Conservation (phyloP, 2,113 vertebrate genomes). For the Felis catus region DNA sequence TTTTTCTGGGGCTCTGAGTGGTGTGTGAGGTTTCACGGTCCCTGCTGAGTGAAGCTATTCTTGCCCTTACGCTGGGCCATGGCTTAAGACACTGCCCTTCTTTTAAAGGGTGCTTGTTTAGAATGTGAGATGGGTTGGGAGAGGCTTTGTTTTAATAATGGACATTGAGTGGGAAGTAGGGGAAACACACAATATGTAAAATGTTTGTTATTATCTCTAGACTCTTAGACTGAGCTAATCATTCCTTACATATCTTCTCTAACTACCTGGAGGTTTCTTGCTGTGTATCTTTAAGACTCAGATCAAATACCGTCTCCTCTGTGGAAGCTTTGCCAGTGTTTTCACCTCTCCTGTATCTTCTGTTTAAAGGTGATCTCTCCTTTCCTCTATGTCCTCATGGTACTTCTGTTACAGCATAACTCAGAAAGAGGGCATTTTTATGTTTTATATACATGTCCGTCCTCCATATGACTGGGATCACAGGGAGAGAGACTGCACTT, state of each 20-base stretch:
- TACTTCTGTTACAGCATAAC: background rate
- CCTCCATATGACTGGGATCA: background rate
- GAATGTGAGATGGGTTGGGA: background rate
- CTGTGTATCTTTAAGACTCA: background rate
- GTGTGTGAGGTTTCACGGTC: background rate
- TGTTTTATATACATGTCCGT: background rate
- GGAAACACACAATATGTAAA: background rate
- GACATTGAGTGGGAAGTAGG: background rate
- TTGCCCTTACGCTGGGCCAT: background rate
- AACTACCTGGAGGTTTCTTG: background rate
- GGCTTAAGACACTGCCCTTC: background rate
- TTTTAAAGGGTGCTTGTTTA: background rate
- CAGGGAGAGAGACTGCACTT: background rate
- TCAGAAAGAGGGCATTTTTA: background rate
- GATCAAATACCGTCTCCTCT: background rate
- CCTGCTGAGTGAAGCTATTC: background rate
- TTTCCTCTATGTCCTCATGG: too few relatives aligned
- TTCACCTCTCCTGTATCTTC: background rate
- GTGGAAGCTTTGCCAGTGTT: background rate
- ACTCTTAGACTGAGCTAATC: background rate
- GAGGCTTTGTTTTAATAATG: background rate
- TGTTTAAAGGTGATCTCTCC: background rate
- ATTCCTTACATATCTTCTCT: slow-evolving; percentile 10
- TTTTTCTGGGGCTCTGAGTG: background rate
- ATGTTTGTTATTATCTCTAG: background rate